Evolutionary conservation across 2,797 vertebrate genomes (phyloP), one percentile per base, ranked within the genome.

Genomic region (Acipenser transmontanus): DNA sequence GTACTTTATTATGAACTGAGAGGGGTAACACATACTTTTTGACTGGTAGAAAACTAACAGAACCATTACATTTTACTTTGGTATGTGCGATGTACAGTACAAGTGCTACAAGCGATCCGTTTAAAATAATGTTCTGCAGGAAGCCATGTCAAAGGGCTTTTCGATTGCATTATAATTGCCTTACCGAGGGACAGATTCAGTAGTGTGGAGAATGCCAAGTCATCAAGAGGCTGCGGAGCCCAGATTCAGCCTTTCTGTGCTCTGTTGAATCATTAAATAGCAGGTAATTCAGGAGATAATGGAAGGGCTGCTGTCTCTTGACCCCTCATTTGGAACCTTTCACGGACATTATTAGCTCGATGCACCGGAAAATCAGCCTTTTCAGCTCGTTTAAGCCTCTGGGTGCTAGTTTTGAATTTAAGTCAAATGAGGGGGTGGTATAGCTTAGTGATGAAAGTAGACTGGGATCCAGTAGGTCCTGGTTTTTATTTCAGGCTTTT

Each of bases 181-280:
- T 7, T 7, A 34, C 17, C 17, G 47, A 54, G 60, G 7, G 60
- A 7, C 4, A 2, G 47, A 12, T 34, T 61, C 11, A 47, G 47
- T 34, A 17, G 13, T 17, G 14, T 11, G 17, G 60, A 61, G 14
- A 61, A 61, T 61, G 60, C 60, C 7, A 8, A 34, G 13, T 61
- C 60, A 61, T 47, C 60, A 61, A 61, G 60, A 9, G 11, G 8
- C 17, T 34, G 17, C 60, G 3, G 60, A 61, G 47, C 14, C 47
- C 17, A 17, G 60, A 47, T n/a, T 61, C 17, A 61, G 60, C 60
- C 7, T 61, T 61, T 34, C 13, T 7, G 5, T 34, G 60, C 60
- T 61, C 60, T 61, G 60, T 7, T 61, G 60, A 61, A 17, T 61
- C 60, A 61, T 61, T 61, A 61, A 61, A 61, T 20, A 61, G 60